Evolutionary conservation across 2,888 invertebrate species (phyloP).

Genomic region (Dendrolimus houi): DNA sequence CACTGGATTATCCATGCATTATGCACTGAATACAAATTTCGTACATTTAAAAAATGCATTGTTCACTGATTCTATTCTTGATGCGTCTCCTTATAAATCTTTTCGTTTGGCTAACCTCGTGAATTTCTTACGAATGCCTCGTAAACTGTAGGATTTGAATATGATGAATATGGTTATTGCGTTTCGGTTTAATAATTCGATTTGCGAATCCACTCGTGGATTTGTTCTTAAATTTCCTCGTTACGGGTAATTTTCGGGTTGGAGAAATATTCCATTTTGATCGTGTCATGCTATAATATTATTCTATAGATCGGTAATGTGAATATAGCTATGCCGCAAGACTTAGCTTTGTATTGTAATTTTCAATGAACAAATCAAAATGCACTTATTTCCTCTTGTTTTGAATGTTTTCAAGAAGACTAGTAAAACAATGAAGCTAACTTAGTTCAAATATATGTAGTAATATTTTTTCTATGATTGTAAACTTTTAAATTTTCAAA

Average conservation of each 20-base stretch:
- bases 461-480: too few species aligned
- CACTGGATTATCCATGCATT: slow-evolving; percentile 59
- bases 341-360: too few species aligned
- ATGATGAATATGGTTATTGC: slow-evolving; percentile 25
- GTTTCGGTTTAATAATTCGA: slow-evolving; percentile 39
- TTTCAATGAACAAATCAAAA: too few species aligned
- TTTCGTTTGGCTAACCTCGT: slow-evolving; percentile 22
- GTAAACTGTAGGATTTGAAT: slow-evolving; percentile 14
- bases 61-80: slow-evolving; percentile 50
- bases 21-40: slow-evolving; percentile 60
- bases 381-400: too few species aligned
- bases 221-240: background rate
- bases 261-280: background rate
- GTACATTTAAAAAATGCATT: slow-evolving; percentile 47
- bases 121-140: slow-evolving; percentile 22
- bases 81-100: slow-evolving; percentile 52
- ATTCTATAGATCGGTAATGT: background rate
- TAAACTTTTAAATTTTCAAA: too few species aligned
- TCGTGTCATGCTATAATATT: background rate
- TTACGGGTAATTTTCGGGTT: slow-evolving; percentile 2
- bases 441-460: too few species aligned
- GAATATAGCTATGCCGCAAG: too few species aligned
- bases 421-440: too few species aligned
- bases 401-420: too few species aligned
- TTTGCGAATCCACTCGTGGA: slow-evolving; percentile 11